Base-by-base conservation (phyloP, 2,888 invertebrate species). In the Philaethria dido region DNA sequence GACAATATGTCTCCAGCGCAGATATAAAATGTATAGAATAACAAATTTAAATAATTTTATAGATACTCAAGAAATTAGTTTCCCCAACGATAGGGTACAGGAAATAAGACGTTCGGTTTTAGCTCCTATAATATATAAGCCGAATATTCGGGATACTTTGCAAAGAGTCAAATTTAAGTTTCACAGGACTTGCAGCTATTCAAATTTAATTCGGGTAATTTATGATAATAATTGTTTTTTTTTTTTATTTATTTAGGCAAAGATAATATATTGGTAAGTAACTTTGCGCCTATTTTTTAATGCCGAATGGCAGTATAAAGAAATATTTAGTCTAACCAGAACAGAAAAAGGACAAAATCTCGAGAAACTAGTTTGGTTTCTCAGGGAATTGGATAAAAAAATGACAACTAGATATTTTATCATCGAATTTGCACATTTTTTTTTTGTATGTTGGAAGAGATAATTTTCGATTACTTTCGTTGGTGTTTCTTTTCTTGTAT, bases 21-120 rank as follows among this genome's bases (percentile, higher is more conserved):
- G 76, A 76, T 78, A 74, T 84, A 89, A 85, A 77, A 91, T 90
- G 91, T 83, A 82, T 80, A 89, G 77, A 80, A 85, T 87, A 77
- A 79, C 81, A 69, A 78, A 83, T 70, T 76, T 87, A 62, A 85
- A 87, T 76, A 80, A 81, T 76, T 79, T 88, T 66, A 55, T 81
- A 68, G 85, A 88, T 70, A 75, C 75, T 64, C 80, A 83, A 73
- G 84, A 86, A 62, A 72, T 75, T 25, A 71, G 77, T n/a, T 86
- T 84, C 69, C 79, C 83, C n/a, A 84, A 79, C 72, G 80, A 86
- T 82, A 81, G 78, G 44, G 77, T 88, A 33, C 87, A 87, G 78
- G 85, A 80, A 72, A 70, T 89, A 69, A 84, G 86, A 70, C 83
- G 79, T 61, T 79, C 85, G 39, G 75, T 88, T 47, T 76, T 89